Conservation (phyloP, 2,113 vertebrate species). For the Gavia stellata region DNA sequence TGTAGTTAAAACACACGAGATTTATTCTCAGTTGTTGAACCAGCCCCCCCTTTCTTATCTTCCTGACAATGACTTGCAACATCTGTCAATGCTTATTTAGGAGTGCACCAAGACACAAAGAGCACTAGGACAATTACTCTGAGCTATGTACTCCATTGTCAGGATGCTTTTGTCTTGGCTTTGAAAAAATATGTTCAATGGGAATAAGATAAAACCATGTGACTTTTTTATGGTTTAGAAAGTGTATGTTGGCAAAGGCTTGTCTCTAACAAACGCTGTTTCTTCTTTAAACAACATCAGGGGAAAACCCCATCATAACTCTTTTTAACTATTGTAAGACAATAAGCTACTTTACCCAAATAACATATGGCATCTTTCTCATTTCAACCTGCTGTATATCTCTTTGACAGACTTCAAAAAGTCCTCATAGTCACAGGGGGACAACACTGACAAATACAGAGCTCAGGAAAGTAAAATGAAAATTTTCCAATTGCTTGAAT, state of each 20-base stretch:
- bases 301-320: constrained; percentile 18
- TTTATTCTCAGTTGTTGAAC: background rate
- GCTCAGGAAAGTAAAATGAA: constrained; percentile 10
- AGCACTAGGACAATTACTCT: background rate
- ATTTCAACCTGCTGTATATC: background rate
- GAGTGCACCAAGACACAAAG: background rate
- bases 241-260: constrained; percentile 26
- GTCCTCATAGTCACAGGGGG: background rate
- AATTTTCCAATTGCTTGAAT: background rate
- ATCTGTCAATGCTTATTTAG: constrained; percentile 31
- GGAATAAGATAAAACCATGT: constrained; percentile 10
- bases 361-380: constrained; percentile 6
- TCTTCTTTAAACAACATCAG: background rate
- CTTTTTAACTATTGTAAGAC: background rate
- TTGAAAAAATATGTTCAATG: constrained; percentile 22
- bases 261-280: background rate
- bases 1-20: background rate
- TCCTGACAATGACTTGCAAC: constrained; percentile 4
- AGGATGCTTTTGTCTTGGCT: background rate
- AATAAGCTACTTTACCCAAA: constrained; percentile 3
- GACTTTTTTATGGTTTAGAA: constrained; percentile 7
- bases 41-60: background rate
- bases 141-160: background rate
- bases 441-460: background rate
- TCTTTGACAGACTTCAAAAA: background rate